phyloP scores from a whole-genome alignment of 2,113 vertebrate genomes.

The Lycocorax pyrrhopterus region DNA sequence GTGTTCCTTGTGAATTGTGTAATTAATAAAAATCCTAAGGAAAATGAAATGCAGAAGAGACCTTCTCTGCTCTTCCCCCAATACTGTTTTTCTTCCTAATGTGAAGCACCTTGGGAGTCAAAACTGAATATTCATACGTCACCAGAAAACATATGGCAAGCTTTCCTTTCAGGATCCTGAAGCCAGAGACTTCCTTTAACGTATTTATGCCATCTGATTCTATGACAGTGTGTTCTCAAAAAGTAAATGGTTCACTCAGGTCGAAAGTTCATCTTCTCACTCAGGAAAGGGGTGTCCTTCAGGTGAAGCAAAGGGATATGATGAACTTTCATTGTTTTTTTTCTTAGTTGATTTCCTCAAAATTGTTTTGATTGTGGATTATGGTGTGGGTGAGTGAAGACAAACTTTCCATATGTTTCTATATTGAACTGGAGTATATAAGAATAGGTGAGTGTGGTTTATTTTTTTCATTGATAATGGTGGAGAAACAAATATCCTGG shows the following conservation, averaged over 20 bases:
- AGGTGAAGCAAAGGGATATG: background rate
- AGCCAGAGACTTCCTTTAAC: background rate
- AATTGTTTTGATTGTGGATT: background rate
- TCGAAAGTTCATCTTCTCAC: background rate
- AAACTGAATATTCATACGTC: background rate
- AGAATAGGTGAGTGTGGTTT: background rate
- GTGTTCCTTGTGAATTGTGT: background rate
- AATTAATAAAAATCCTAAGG: background rate
- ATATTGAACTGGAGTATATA: background rate
- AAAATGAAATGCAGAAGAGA: background rate
- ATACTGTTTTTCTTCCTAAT: background rate
- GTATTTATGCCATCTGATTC: background rate
- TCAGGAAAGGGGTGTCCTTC: background rate
- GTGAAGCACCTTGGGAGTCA: background rate
- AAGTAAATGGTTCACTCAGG: background rate
- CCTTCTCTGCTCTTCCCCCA: background rate
- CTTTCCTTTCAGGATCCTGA: background rate
- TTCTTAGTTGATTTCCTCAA: background rate
- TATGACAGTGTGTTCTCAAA: background rate
- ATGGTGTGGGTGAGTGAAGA: background rate
- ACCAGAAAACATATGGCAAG: background rate
- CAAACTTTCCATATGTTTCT: background rate
- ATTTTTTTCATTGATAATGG: background rate
- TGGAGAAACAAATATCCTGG: background rate
- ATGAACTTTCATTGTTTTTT: background rate